A percentile compares a stretch with the other conserved stretches of the same genome.
phyloP scores from a whole-genome alignment of 2,888 invertebrate species.

The Lithophane ornitopus region DNA sequence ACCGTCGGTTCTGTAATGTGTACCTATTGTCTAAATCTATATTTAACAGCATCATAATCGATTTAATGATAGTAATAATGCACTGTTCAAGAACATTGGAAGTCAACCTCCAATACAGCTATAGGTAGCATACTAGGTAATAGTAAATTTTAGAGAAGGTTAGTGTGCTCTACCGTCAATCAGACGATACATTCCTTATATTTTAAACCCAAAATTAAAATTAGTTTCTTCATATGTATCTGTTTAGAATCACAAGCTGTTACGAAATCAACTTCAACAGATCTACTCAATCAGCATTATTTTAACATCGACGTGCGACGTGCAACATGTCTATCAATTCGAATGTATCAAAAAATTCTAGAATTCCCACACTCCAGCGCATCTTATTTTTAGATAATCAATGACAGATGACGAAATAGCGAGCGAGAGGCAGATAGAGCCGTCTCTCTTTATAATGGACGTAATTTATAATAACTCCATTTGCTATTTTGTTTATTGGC shows the following conservation, averaged over 20 bases:
- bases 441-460: slow-evolving; percentile 50
- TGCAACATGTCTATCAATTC: slow-evolving; percentile 38
- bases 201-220: slow-evolving; percentile 32
- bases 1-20: not conserved
- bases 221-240: slow-evolving; percentile 23
- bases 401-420: slow-evolving; percentile 72
- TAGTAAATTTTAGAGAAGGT: not conserved
- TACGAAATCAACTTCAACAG: slow-evolving; percentile 23
- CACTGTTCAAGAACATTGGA: not conserved
- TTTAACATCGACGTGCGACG: slow-evolving; percentile 18
- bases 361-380: slow-evolving; percentile 68
- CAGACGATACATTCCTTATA: slow-evolving; percentile 19
- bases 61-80: slow-evolving; percentile 37
- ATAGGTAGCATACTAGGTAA: not conserved
- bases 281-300: slow-evolving; percentile 45
- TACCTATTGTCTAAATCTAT: slow-evolving; percentile 20
- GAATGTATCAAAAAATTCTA: slow-evolving; percentile 66
- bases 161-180: slow-evolving; percentile 6
- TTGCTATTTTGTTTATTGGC: slow-evolving; percentile 62
- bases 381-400: slow-evolving; percentile 74
- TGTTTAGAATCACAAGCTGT: slow-evolving; percentile 48
- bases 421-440: slow-evolving; percentile 49
- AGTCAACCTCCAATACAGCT: not conserved
- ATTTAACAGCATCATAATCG: slow-evolving; percentile 38
- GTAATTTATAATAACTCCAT: slow-evolving; percentile 66